Base-by-base conservation (phyloP, 2,888 invertebrate genomes). In the Drosophila algonquin region DNA sequence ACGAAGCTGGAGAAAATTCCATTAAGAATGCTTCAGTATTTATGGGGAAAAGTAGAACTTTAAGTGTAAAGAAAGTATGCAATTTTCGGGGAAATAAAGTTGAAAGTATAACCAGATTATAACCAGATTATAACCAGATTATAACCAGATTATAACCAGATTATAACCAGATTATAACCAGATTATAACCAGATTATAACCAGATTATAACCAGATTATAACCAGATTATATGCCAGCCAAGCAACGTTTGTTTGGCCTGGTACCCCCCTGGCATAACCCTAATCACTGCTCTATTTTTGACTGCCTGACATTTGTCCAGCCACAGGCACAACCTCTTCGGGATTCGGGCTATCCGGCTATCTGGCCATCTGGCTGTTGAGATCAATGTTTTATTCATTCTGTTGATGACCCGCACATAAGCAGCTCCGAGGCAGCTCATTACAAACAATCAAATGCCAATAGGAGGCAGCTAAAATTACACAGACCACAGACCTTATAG, bases 381-480 rank as follows among this genome's bases (percentile, higher is more conserved):
- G 56, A 70, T 70, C 72, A 40, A 57, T 73, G 72, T 72, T 69
- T 77, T 70, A 80, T 76, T 80, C 70, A 84, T 76, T 46, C 52
- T 24, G 50, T 18, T 65, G 62, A 63, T 63, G 53, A 57, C 64
- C 64, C 50, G 46, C 72, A 58, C 47, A 68, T 68, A 21, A 54
- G 45, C 69, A 50, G 47, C 24, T 24, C 47, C 50, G 45, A 48
- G 55, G 55, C 32, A 81, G 73, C 69, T 77, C 84, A 86, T 86
- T 81, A 73, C 80, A 80, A 84, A 64, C 80, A 84, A 84, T 86
- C 71, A 87, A 78, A 83, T 78, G 81, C 71, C 81, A 77, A 81
- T 83, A 72, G 68, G 65, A 63, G 59, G 21, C 21, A 53, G 55
- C 59, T 70, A 52, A 77, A 81, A 81, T 76, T 71, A 75, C 68